Base-by-base conservation (phyloP, 2,113 vertebrate genomes). In the Halichoerus grypus region DNA sequence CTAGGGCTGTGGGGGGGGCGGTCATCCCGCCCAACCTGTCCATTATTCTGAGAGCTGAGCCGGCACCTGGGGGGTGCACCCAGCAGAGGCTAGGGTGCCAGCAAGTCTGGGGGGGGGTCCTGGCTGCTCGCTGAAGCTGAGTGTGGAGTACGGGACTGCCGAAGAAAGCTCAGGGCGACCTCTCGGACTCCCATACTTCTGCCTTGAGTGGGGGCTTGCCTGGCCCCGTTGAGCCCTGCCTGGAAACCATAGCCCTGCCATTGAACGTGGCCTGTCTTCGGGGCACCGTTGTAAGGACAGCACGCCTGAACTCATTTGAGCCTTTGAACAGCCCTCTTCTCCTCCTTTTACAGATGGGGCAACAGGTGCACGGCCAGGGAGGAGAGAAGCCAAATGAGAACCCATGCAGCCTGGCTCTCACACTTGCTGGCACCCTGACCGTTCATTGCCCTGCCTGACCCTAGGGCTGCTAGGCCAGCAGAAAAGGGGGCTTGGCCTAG, bases 241-340 rank as follows among this genome's bases (percentile, higher is more conserved):
- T 57, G 46, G 61, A 76, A 79, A 26, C 49, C 63, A 0, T 3
- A 39, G 22, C 63, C 4, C 15, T 33, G n/a, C 24, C 22, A 5
- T 3, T 0, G 80, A 33, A 3, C 14, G 4, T 55, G 67, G 33
- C 19, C 36, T 5, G 2, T 0, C 21, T 36, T 14, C 14, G 0
- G 11, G 74, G 51, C n/a, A 5, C 28, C 0, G 0, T 21, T 3
- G 6, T 36, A 0, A 53, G 49, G 28, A 11, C 0, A 36, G 76
- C 18, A 2, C 0, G 1, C 21, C 0, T n/a, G 10, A 42, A 14
- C 8, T 3, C 51, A 33, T 16, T 49, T n/a, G 7, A 1, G 6
- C 24, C 59, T 79, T 55, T 26, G 33, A 21, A 31, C 8, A 4
- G 76, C 59, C 21, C 14, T 31, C 10, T 19, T 65, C 22, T 69